Percentiles rank a stretch among this genome's conserved stretches.
phyloP scores from a whole-genome alignment of 2,797 vertebrate genomes.

The Mus spretus region DNA sequence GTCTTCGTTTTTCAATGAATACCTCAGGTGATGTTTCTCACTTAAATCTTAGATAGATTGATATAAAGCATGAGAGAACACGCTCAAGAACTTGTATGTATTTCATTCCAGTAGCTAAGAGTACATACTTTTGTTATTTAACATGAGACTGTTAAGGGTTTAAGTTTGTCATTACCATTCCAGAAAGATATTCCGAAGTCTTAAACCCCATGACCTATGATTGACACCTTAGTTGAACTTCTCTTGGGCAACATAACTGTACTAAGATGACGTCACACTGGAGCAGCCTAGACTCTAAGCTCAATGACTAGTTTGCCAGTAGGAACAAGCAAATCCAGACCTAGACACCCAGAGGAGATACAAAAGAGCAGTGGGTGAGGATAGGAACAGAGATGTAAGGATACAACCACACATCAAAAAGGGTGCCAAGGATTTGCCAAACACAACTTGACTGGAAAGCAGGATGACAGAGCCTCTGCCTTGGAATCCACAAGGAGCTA shows the following conservation, averaged over 20 bases:
- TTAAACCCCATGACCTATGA: neutral
- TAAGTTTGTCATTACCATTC: neutral
- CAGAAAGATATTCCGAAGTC: neutral
- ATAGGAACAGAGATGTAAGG: neutral
- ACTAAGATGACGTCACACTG: neutral
- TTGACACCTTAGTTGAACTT: neutral
- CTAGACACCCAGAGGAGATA: neutral
- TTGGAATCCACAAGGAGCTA: neutral
- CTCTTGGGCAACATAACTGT: neutral
- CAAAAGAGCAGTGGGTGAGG: neutral
- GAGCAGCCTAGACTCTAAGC: neutral
- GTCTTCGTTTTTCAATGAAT: neutral
- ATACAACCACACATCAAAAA: fast-evolving
- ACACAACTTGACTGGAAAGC: neutral
- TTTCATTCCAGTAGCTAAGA: neutral
- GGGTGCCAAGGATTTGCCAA: no score
- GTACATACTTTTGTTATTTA: neutral
- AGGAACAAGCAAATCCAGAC: neutral
- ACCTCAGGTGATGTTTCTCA: neutral
- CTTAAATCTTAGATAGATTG: neutral
- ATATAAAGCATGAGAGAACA: neutral
- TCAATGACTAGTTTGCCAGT: neutral
- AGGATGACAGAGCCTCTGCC: fast-evolving
- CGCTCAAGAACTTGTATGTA: neutral
- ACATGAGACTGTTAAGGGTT: neutral